Evolutionary conservation across 2,888 invertebrate genomes (phyloP), one percentile per base, ranked within the genome.

Genomic region (Drosophila multiciliata): DNA sequence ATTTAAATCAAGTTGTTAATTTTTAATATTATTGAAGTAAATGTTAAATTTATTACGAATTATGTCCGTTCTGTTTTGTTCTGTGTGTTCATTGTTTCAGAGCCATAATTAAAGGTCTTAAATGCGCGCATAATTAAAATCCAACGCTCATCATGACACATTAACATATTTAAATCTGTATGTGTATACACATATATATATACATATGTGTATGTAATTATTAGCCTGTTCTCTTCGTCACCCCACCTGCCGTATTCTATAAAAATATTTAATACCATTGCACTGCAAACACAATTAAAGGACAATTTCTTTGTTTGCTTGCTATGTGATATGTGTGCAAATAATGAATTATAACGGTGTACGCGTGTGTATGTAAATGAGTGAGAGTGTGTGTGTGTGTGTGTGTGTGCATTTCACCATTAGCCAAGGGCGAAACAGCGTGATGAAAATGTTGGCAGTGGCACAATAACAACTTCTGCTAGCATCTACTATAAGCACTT

Each of bases 41-140:
- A 33, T 42, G 17, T 48, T 54, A 60, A 70, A 68, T 23, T 12
- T 29, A 15, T 54, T 49, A 49, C 35, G 23, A 59, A 45, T 61
- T 45, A 32, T 8, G 6, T 3, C 15, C 17, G 33, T 38, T 36
- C 2, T 29, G n/a, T n/a, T 23, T 52, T 15, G 35, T 33, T 15
- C 7, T 29, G 36, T 48, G 32, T 48, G 26, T 32, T 32, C 32
- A 57, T 50, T 64, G 54, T 52, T 64, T 80, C 70, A 74, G 32
- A 64, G 72, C 58, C 60, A 58, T 68, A 73, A 80, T 75, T 83
- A 75, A 67, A 66, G 49, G 58, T 73, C 66, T 81, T 75, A 75
- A 81, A 75, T 69, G 67, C 53, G 67, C 59, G 66, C 73, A 83
- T 83, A 86, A 78, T 86, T 80, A 75, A 83, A 80, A 73, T 58